A percentile compares a stretch with the other conserved stretches of the same genome.
Conservation (phyloP, 1,140 invertebrate species). For the Listronotus oregonensis region DNA sequence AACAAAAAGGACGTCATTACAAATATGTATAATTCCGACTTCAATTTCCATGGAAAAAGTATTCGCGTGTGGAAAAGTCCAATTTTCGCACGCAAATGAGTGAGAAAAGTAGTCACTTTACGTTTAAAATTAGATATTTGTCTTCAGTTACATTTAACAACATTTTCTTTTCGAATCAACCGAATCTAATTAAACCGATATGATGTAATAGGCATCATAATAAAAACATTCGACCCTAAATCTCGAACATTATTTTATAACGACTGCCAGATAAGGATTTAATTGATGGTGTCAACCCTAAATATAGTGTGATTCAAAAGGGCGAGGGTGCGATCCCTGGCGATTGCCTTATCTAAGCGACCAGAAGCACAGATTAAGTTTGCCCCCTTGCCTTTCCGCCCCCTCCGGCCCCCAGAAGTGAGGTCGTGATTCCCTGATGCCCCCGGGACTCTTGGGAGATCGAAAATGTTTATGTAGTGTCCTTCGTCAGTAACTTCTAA, state of each 20-base stretch:
- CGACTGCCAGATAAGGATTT: conserved; percentile 53
- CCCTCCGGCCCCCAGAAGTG: conserved; percentile 26
- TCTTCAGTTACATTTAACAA: too few relatives aligned
- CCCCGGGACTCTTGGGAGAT: conserved; percentile 23
- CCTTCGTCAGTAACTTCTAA: conserved; percentile 28
- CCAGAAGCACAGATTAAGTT: conserved; percentile 56
- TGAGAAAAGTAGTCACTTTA: too few relatives aligned
- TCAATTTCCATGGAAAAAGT: too few relatives aligned
- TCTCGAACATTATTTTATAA: conserved; percentile 48
- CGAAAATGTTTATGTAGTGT: conserved; percentile 36
- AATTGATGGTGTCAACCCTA: conserved; percentile 56
- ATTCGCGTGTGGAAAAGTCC: too few relatives aligned
- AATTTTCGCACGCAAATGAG: too few relatives aligned
- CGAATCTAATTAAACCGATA: too few relatives aligned
- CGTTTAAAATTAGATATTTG: too few relatives aligned
- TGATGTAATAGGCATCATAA: neutral
- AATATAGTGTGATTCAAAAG: conserved; percentile 52
- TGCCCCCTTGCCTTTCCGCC: conserved; percentile 36
- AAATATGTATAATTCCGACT: too few relatives aligned
- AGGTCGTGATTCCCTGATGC: conserved; percentile 18
- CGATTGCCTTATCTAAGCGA: conserved; percentile 57
- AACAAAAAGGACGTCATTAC: too few relatives aligned
- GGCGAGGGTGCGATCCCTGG: conserved; percentile 46
- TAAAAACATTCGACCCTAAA: conserved; percentile 28
- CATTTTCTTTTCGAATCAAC: too few relatives aligned